phyloP scores from a whole-genome alignment of 2,888 invertebrate species.

The Mellilla xanthometata region DNA sequence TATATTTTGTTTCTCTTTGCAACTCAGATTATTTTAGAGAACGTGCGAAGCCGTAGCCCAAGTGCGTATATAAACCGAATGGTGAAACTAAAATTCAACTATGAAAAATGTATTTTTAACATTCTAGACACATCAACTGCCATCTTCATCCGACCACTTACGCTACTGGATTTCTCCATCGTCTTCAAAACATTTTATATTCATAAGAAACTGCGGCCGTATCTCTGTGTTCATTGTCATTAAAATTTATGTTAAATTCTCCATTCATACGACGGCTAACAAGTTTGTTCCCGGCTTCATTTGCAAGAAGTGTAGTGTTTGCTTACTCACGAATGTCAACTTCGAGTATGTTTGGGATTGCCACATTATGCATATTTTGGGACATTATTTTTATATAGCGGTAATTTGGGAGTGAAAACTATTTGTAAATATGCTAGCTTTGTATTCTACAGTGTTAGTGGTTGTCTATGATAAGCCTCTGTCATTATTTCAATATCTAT shows the following conservation, averaged over 20 bases:
- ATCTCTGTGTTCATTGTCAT: slow-evolving; percentile 29
- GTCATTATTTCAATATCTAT: too few relatives aligned
- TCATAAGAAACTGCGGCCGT: slow-evolving; percentile 23
- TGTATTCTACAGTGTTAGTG: too few relatives aligned
- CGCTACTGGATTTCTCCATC: slow-evolving; percentile 5
- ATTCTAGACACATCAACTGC: background rate
- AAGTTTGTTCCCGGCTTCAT: slow-evolving; percentile 24
- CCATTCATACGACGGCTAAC: slow-evolving; percentile 23
- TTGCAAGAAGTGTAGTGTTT: slow-evolving; percentile 23
- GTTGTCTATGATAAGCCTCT: too few relatives aligned
- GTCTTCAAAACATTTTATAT: slow-evolving; percentile 22
- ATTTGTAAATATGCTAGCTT: too few relatives aligned
- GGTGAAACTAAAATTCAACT: too few relatives aligned
- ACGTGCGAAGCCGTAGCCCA: too few relatives aligned
- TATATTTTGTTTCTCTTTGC: too few relatives aligned
- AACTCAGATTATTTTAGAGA: too few relatives aligned
- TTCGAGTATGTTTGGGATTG: slow-evolving; percentile 1
- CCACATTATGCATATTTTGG: background rate
- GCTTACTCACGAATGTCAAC: background rate
- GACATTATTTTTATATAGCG: too few relatives aligned
- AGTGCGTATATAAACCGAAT: too few relatives aligned
- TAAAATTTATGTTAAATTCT: slow-evolving; percentile 31
- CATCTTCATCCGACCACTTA: background rate
- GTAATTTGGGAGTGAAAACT: too few relatives aligned
- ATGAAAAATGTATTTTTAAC: too few relatives aligned